Base-by-base conservation (phyloP, 2,113 vertebrate species). In the Sebastes fasciatus region DNA sequence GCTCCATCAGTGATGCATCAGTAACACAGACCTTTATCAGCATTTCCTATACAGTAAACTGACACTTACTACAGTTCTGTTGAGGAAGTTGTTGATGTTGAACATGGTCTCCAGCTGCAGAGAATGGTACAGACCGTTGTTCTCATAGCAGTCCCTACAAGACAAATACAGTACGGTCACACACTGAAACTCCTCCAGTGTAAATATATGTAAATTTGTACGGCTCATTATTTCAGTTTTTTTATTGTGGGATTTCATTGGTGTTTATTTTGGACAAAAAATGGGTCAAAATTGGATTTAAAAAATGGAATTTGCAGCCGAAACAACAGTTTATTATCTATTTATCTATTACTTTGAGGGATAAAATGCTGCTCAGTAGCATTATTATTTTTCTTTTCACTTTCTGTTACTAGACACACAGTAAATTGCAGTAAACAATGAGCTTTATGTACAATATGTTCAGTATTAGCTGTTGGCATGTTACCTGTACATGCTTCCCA, bases 91-190 rank as follows among this genome's bases (percentile, higher is more conserved):
- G 86, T 96, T 96, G 63, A 99, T 89, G 83, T 98, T 96, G 86
- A 98, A 98, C 52, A 95, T 85, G 43, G 97, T 92, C 76, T 99
- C 96, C 48, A 99, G 93, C 76, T 97, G 96, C 78, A 99, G 95
- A 4, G 97, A 95, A 9, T 96, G 93, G 84, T 98, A 99, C 85
- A 98, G 91, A 26, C 98, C 97, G 82, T 95, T 97, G 86, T 97
- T 97, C 54, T 97, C 96, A 80, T 96, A 96, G 94, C 98, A 99
- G 6, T 97, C 96, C 57, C 98, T 99, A 11, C 2, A 16, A 82
- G 13, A 87, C 21, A 88, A 46, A 86, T 8, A 72, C 21, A 68
- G 4, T 16, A 51, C 9, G 17, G 58, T 69, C 16, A 69, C 40
- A 78, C 54, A 64, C 23, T 21, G 26, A 61, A 19, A 69, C 21